Conservation (phyloP, 1,140 invertebrate species). For the Eulimnadia texana region DNA sequence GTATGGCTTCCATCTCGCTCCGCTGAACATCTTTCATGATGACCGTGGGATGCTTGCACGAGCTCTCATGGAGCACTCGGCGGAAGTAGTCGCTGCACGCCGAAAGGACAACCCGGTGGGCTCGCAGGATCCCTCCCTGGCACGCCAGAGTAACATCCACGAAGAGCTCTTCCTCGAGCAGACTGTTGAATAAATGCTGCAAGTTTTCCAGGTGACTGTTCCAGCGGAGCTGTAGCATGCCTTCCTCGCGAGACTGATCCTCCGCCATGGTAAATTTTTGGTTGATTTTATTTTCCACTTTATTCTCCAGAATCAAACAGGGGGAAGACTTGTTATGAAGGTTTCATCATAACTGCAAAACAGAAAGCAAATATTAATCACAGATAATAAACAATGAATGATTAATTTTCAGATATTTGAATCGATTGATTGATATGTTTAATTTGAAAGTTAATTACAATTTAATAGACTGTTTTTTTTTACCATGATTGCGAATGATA, state of each 20-base stretch:
- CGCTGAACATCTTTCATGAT: conserved; percentile 85
- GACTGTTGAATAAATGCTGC: conserved; percentile 24
- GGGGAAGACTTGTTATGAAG: too few species aligned
- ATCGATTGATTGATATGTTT: too few species aligned
- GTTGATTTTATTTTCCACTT: too few species aligned
- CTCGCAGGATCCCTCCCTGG: conserved; percentile 15
- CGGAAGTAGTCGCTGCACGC: conserved; percentile 19
- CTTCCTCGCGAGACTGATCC: background rate
- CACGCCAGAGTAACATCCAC: conserved; percentile 19
- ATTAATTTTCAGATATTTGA: too few species aligned
- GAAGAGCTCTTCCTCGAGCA: conserved; percentile 33
- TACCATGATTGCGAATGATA: too few species aligned
- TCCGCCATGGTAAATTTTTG: too few species aligned
- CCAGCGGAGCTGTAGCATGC: conserved; percentile 22
- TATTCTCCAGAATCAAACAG: too few species aligned
- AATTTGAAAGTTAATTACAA: too few species aligned
- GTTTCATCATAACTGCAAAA: too few species aligned
- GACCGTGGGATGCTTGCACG: conserved; percentile 78
- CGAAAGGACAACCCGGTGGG: conserved; percentile 20
- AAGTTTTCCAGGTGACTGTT: conserved; percentile 27
- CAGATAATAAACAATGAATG: too few species aligned
- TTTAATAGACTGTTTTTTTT: too few species aligned
- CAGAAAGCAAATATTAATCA: too few species aligned
- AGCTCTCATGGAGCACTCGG: conserved; percentile 25
- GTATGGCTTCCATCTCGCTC: conserved; percentile 70